phyloP scores from a whole-genome alignment of 2,113 vertebrate species.

The Osmerus eperlanus region DNA sequence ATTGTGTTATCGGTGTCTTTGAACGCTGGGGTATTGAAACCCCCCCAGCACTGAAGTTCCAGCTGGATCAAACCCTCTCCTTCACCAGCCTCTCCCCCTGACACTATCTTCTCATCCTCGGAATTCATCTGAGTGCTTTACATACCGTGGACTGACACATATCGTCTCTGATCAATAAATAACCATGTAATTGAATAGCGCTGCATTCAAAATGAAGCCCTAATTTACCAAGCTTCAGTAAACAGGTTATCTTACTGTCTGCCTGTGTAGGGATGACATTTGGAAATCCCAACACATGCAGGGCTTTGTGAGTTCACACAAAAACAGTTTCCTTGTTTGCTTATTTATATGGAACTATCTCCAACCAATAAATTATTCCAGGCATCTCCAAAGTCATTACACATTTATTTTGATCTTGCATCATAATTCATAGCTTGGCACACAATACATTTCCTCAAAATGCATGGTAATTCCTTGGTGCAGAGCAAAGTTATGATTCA shows the following conservation, averaged over 20 bases:
- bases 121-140: conserved; percentile 60
- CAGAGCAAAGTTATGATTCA: conserved; percentile 99
- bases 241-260: conserved; percentile 62
- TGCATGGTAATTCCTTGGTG: conserved; percentile 96
- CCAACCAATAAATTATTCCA: conserved; percentile 86
- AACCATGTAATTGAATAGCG: conserved; percentile 72
- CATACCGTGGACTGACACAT: conserved; percentile 62
- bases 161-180: conserved; percentile 75
- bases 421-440: conserved; percentile 94
- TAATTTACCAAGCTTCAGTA: conserved; percentile 74
- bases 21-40: conserved; percentile 58
- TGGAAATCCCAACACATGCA: conserved; percentile 66
- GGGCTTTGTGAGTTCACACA: conserved; percentile 50
- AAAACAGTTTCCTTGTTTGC: conserved; percentile 59
- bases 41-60: conserved; percentile 64
- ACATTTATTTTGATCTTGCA: conserved; percentile 92
- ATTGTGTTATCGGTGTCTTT: conserved; percentile 51
- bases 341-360: conserved; percentile 63
- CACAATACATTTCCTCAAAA: conserved; percentile 97
- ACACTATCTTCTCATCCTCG: conserved; percentile 60
- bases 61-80: conserved; percentile 69
- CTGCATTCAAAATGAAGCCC: conserved; percentile 73
- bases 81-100: conserved; percentile 69
- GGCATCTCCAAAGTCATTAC: conserved; percentile 79
- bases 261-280: conserved; percentile 72